A percentile compares a stretch with the other conserved stretches of the same genome.
Evolutionary conservation across 2,113 vertebrate genomes (phyloP).

Genomic region (Ia io): DNA sequence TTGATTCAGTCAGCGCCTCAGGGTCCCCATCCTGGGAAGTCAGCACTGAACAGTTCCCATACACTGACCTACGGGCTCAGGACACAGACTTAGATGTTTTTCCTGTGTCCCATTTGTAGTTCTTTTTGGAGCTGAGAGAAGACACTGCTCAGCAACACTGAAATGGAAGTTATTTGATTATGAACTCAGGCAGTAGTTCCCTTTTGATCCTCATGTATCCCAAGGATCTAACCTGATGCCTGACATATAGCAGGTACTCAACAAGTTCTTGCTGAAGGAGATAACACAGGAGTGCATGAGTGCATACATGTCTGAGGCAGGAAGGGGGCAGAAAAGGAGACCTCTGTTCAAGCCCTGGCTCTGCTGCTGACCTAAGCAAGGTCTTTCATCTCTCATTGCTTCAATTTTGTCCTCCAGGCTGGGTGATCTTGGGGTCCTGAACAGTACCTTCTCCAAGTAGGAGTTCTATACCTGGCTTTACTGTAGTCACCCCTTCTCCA

Average conservation of each 20-base stretch:
- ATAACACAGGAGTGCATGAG: neutral
- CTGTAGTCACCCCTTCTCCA: conserved; percentile 87
- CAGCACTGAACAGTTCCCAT: neutral
- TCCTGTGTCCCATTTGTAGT: neutral
- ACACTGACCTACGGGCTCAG: neutral
- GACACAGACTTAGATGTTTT: neutral
- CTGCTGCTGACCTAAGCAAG: rapidly evolving
- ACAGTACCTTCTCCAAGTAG: neutral
- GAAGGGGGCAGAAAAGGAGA: neutral
- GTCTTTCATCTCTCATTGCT: neutral
- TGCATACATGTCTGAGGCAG: neutral
- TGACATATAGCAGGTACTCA: neutral
- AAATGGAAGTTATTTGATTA: neutral
- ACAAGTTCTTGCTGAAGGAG: neutral
- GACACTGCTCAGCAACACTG: neutral
- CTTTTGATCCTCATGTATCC: neutral
- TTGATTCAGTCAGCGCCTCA: neutral
- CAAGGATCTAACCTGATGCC: neutral
- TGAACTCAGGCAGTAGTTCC: neutral
- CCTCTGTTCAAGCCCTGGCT: neutral
- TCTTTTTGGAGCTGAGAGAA: neutral
- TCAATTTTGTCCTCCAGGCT: neutral
- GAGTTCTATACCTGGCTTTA: conserved; percentile 83
- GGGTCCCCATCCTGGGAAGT: neutral
- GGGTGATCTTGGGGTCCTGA: neutral